Base-by-base conservation (phyloP, 2,888 invertebrate genomes). In the Syritta pipiens region DNA sequence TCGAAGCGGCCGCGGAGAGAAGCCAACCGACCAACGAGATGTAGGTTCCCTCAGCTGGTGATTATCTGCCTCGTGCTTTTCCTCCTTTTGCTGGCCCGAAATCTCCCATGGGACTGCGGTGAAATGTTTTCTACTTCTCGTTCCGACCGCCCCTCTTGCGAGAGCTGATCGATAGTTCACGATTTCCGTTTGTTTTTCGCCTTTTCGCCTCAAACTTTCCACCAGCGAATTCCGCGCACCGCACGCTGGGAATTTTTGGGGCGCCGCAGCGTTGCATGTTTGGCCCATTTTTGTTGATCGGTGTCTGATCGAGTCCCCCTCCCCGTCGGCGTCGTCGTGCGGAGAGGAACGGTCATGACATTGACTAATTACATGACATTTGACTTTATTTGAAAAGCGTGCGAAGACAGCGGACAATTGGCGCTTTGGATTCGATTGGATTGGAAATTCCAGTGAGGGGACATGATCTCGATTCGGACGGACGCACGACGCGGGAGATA, bases 151-250 rank as follows among this genome's bases (percentile, higher is more conserved):
- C 35, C 14, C 6, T 20, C 30, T 24, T n/a, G n/a, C n/a, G n/a
- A n/a, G n/a, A n/a, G n/a, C 37, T 60, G 59, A 67, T 67, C 55
- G 59, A 59, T 51, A 51, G 69, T 69, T 60, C 69, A 69, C 59
- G 59, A 69, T 69, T 69, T 49, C 51, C 49, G 69, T 51, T 69
- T 42, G 42, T 12, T 32, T n/a, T 59, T 35, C 30, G 42, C 19
- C 32, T 51, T n/a, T n/a, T n/a, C n/a, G n/a, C n/a, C n/a, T n/a
- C n/a, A 51, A 69, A 44, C 51, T 69, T 60, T 69, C 68, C 32
- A 68, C 59, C n/a, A n/a, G n/a, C 26, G 42, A 60, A 60, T 69
- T 60, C 69, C 44, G 48, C 9, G 19, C 44, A 37, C 42, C 14
- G n/a, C 12, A 10, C 17, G 2, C 14, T 37, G 14, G 17, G 37